Evolutionary conservation across 1,140 invertebrate genomes (phyloP).

Genomic region (Pseudomyrmex cubaensis): DNA sequence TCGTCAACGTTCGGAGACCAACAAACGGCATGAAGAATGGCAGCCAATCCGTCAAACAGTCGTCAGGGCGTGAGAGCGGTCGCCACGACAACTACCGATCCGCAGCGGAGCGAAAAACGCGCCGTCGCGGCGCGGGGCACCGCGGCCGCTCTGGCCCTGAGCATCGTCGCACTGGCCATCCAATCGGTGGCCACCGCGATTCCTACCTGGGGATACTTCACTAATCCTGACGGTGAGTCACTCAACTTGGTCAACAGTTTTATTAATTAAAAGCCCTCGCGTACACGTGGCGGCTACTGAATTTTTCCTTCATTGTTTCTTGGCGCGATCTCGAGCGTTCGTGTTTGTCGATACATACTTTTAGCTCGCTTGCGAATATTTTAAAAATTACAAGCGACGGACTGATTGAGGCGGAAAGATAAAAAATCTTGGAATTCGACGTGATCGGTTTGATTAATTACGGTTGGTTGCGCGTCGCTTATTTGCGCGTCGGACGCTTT

Average conservation of each 20-base stretch:
- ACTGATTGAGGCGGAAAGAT: neutral
- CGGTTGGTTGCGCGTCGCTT: neutral
- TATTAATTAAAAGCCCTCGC: conserved; percentile 30
- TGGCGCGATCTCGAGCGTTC: neutral
- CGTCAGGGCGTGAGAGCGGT: conserved; percentile 83
- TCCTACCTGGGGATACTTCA: conserved; percentile 93
- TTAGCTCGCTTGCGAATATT: neutral
- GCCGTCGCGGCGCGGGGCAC: conserved; percentile 84
- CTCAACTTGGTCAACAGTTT: conserved; percentile 41
- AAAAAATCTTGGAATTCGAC: neutral
- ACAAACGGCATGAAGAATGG: conserved; percentile 83
- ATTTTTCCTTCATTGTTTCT: conserved; percentile 28
- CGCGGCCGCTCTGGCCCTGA: conserved; percentile 90
- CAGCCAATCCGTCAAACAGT: conserved; percentile 79
- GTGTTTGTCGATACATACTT: neutral
- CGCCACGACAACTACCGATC: conserved; percentile 80
- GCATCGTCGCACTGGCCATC: conserved; percentile 91
- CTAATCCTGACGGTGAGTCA: conserved; percentile 87
- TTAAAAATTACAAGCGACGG: neutral
- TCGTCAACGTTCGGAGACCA: conserved; percentile 25
- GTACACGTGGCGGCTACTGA: conserved; percentile 6
- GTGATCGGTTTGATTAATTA: conserved; percentile 4
- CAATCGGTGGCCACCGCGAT: conserved; percentile 89
- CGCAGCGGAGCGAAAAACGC: conserved; percentile 79
- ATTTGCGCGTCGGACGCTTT: neutral